A percentile compares a stretch with the other conserved stretches of the same genome.
Evolutionary conservation across 1,140 invertebrate species (phyloP).

Genomic region (Asobara japonica): DNA sequence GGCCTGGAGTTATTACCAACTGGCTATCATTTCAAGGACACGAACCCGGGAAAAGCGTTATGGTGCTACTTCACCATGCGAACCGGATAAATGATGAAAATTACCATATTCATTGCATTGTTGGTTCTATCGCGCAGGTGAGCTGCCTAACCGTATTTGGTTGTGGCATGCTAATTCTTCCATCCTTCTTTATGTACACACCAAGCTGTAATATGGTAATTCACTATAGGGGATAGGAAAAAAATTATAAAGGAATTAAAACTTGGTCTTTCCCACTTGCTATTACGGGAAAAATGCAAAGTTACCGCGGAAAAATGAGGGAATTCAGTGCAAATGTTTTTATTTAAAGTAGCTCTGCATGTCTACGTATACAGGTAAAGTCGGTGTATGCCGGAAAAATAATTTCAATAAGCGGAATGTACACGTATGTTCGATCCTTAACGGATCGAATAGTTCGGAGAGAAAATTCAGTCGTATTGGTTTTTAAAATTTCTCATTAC

Average conservation of each 20-base stretch:
- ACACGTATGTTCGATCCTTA: too few relatives aligned
- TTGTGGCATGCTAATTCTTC: constrained; percentile 56
- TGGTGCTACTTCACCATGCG: constrained; percentile 22
- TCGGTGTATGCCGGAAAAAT: too few relatives aligned
- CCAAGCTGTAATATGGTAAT: not conserved
- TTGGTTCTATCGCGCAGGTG: constrained; percentile 42
- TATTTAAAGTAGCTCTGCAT: too few relatives aligned
- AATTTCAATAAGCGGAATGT: too few relatives aligned
- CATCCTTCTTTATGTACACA: not conserved
- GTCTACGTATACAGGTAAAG: too few relatives aligned
- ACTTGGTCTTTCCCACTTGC: constrained; percentile 11
- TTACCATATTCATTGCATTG: constrained; percentile 61
- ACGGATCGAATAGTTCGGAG: too few relatives aligned
- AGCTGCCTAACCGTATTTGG: constrained; percentile 57
- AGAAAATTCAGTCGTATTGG: too few relatives aligned
- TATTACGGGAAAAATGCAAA: not conserved
- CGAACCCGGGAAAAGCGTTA: constrained; percentile 20
- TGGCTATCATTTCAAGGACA: constrained; percentile 47
- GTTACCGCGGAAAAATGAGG: not conserved
- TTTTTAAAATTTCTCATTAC: too few relatives aligned
- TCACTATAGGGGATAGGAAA: not conserved
- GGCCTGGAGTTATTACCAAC: not conserved
- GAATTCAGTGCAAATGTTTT: not conserved
- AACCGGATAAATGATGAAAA: constrained; percentile 55
- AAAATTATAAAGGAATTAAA: constrained; percentile 4